These are phyloP conservation scores for Drosophila seclusa DNA, from an alignment of 2,888 invertebrate species.

Conservation along the genomic window DNA sequence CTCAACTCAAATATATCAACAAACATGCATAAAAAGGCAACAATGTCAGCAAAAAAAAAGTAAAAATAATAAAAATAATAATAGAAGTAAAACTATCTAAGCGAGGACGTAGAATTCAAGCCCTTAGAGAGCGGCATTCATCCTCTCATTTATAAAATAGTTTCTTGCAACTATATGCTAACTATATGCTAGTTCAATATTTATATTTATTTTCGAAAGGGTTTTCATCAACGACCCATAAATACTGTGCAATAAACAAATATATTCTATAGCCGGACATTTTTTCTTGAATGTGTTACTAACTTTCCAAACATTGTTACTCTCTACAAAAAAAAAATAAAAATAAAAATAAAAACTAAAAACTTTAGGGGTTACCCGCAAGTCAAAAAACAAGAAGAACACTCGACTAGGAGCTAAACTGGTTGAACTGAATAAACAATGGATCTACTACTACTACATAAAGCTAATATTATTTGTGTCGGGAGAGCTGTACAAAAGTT, in stretches of 20 bases:
- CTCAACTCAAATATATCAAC: constrained; percentile 15
- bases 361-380: constrained; percentile 17
- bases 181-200: not conserved
- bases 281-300: not conserved
- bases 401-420: constrained; percentile 33
- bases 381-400: constrained; percentile 20
- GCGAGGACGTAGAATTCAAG: not conserved
- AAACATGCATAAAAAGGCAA: constrained; percentile 6
- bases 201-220: not conserved
- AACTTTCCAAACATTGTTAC: not conserved
- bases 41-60: not conserved
- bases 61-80: not conserved
- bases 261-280: not conserved
- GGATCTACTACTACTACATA: constrained; percentile 31
- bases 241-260: not conserved
- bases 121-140: not conserved
- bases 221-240: not conserved
- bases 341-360: not conserved
- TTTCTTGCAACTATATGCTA: not conserved
- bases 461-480: constrained; percentile 43
- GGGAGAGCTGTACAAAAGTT: constrained; percentile 4
- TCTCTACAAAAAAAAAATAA: not conserved
- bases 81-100: not conserved
- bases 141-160: not conserved
- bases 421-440: constrained; percentile 46